phyloP scores from a whole-genome alignment of 2,113 vertebrate genomes.

The Phalacrocorax pelagicus region DNA sequence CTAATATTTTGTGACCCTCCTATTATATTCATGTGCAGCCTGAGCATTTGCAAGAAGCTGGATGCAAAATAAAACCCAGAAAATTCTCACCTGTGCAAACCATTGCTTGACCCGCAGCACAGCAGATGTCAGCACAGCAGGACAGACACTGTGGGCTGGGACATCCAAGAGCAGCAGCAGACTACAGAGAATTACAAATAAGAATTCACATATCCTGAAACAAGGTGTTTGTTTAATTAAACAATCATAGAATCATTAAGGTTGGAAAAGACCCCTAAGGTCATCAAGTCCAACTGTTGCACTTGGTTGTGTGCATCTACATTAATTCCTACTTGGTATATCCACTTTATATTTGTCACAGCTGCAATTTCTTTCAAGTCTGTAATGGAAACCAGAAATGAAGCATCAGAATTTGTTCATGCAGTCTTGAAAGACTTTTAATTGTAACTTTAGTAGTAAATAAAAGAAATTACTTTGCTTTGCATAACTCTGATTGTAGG shows the following conservation, averaged over 20 bases:
- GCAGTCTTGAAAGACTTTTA: neutral
- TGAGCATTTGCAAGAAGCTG: neutral
- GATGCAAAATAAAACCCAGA: neutral
- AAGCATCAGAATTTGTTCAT: neutral
- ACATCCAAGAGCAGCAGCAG: neutral
- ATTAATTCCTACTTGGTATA: neutral
- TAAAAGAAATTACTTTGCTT: neutral
- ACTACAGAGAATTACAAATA: neutral
- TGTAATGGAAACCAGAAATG: neutral
- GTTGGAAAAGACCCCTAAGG: too few species aligned
- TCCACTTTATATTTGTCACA: neutral
- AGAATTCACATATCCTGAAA: neutral
- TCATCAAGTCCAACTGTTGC: neutral
- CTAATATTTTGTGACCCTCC: neutral
- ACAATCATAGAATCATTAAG: neutral
- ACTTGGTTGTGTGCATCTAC: neutral
- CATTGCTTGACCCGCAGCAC: neutral
- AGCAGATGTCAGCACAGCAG: neutral
- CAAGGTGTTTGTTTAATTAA: neutral
- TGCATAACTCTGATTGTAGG: neutral
- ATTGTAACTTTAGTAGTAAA: neutral
- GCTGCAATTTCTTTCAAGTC: neutral
- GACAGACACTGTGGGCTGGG: neutral
- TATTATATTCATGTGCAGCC: neutral
- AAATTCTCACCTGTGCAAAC: slow-evolving; percentile 10